phyloP scores from a whole-genome alignment of 2,888 invertebrate species.

The Lasius fuliginosus region DNA sequence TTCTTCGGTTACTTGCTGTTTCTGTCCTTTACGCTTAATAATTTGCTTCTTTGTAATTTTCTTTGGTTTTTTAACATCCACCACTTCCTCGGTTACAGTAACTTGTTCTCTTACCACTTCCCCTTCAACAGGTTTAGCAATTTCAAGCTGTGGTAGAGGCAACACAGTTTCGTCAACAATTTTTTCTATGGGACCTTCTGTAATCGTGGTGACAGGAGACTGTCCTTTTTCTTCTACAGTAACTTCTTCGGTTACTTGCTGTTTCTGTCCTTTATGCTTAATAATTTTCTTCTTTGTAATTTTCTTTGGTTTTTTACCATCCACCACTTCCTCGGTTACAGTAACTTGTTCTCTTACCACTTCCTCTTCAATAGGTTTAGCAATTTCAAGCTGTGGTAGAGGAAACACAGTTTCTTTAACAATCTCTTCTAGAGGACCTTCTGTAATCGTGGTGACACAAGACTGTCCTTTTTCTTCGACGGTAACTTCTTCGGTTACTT shows the following conservation, averaged over 20 bases:
- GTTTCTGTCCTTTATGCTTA: constrained; percentile 70
- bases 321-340: too few relatives aligned
- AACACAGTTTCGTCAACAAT: constrained; percentile 59
- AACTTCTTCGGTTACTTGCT: constrained; percentile 73
- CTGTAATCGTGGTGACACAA: too few relatives aligned
- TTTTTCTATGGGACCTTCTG: constrained; percentile 68
- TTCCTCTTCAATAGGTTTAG: too few relatives aligned
- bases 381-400: too few relatives aligned
- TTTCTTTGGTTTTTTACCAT: too few relatives aligned
- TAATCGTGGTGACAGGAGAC: constrained; percentile 69
- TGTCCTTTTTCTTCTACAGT: constrained; percentile 76
- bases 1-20: constrained; percentile 80
- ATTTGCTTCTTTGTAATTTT: constrained; percentile 64
- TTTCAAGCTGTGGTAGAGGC: not conserved
- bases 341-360: too few relatives aligned
- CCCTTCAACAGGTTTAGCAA: constrained; percentile 67
- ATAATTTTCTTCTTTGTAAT: too few relatives aligned
- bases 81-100: constrained; percentile 78
- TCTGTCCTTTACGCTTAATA: constrained; percentile 68
- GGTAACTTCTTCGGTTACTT: too few relatives aligned
- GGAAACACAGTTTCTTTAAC: too few relatives aligned
- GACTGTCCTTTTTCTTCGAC: too few relatives aligned
- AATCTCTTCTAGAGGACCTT: too few relatives aligned
- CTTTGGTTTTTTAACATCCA: constrained; percentile 83
- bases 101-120: constrained; percentile 78